Evolutionary conservation across 2,888 invertebrate species (phyloP), one percentile per base, ranked within the genome.

Genomic region (Cistogaster globosa): DNA sequence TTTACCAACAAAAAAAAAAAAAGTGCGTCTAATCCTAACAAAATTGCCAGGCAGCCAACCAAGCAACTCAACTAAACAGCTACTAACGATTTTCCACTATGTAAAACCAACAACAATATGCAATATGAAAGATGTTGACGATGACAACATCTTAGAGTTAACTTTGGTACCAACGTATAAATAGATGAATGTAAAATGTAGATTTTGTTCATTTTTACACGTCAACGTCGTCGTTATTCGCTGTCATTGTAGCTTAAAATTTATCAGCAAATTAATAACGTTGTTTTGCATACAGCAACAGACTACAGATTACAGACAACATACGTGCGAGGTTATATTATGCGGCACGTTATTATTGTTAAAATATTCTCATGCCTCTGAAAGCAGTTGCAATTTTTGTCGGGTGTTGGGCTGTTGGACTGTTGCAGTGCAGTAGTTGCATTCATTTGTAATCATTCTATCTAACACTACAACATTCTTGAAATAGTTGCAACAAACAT

Each of bases 1-100:
- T 85, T 79, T 75, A 82, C 14, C 69, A 3, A 32, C 6, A 32
- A 5, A 32, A 32, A 48, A 68, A 82, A 69, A 76, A 63, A 77
- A 67, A 69, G 78, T 60, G 75, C 86, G 80, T 87, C 86, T 87
- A 87, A 87, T 88, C 87, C 86, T 85, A 86, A 88, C 86, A 86
- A 88, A 88, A 87, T 86, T 77, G 69, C 79, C 82, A 81, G 78
- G 81, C 76, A 76, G 62, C 51, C 62, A 75, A 65, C 26, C 26
- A 26, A 26, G 26, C n/a, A n/a, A n/a, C 36, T 53, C 38, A 58
- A 67, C 58, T 60, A 55, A 63, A 32, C 42, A 45, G 63, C 65
- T 74, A 80, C 58, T 36, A 60, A 53, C 53, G 51, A 36, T 22
- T 71, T 55, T 62, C 36, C 48, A 67, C 58, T 58, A n/a, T n/a